Percentiles rank a stretch among this genome's conserved stretches.
phyloP scores from a whole-genome alignment of 2,888 invertebrate genomes.

The Euplexia lucipara region DNA sequence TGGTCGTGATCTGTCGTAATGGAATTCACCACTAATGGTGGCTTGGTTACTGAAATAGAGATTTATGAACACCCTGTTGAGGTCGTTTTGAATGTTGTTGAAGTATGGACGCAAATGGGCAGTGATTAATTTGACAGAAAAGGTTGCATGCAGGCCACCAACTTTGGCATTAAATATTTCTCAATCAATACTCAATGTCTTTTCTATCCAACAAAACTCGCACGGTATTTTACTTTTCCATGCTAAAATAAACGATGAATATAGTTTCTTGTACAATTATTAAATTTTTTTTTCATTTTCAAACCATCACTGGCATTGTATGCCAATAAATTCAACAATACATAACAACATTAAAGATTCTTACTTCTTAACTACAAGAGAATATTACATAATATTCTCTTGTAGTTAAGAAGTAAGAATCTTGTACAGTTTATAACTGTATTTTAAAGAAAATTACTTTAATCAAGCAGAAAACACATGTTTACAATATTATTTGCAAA shows the following conservation, averaged over 20 bases:
- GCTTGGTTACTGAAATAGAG: slow-evolving; percentile 67
- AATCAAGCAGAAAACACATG: slow-evolving; percentile 27
- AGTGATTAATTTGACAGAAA: slow-evolving; percentile 52
- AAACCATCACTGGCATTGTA: no score
- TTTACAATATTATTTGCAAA: slow-evolving; percentile 74
- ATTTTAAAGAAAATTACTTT: background rate
- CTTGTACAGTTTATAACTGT: background rate
- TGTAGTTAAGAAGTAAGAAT: no score
- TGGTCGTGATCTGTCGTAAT: slow-evolving; percentile 76
- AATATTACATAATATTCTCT: no score
- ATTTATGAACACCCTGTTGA: slow-evolving; percentile 64
- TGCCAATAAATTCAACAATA: no score
- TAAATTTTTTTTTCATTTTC: no score
- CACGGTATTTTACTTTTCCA: background rate
- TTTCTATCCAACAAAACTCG: background rate
- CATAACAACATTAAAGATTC: no score
- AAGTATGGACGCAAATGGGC: slow-evolving; percentile 43
- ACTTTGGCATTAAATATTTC: slow-evolving; percentile 1
- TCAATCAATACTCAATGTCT: background rate
- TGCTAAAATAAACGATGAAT: background rate
- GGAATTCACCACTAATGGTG: slow-evolving; percentile 73
- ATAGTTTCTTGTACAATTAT: no score
- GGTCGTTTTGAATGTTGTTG: slow-evolving; percentile 59
- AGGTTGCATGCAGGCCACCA: slow-evolving; percentile 2
- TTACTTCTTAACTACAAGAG: no score